These are phyloP conservation scores for Meleagris gallopavo DNA, from an alignment of 2,113 vertebrate species.

Conservation along the genomic window DNA sequence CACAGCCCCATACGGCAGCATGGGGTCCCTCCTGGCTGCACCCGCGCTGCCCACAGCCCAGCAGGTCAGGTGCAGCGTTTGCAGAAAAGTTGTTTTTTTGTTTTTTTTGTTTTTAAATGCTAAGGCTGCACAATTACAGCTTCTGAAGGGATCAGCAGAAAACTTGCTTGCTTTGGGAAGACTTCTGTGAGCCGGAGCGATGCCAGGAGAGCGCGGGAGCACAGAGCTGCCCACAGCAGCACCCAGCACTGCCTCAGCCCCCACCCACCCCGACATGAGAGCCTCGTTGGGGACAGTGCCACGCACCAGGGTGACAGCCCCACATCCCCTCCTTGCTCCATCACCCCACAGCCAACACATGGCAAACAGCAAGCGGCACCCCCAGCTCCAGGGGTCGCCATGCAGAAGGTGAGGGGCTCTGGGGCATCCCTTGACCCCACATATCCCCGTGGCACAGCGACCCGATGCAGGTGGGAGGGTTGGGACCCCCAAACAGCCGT, in stretches of 20 bases:
- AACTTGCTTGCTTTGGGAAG: slow-evolving; percentile 16
- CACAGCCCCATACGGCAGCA: accelerated
- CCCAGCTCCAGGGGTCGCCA: accelerated
- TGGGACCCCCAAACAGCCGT: background rate
- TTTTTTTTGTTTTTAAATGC: background rate
- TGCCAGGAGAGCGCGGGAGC: background rate
- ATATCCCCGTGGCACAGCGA: no score
- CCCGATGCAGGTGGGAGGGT: no score
- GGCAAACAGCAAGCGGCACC: accelerated
- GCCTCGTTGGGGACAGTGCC: background rate
- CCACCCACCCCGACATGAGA: accelerated
- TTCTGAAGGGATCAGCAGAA: slow-evolving; percentile 41
- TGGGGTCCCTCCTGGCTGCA: accelerated
- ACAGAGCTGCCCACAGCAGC: background rate
- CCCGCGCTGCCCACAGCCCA: background rate
- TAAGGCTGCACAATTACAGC: background rate
- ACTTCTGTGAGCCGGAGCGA: background rate
- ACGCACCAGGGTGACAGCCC: accelerated
- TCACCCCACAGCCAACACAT: accelerated
- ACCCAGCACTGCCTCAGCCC: accelerated
- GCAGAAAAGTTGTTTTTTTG: background rate
- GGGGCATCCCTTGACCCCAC: no score
- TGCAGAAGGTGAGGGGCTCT: background rate
- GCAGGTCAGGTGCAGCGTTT: background rate
- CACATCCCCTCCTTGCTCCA: accelerated